Percentiles rank a stretch among this genome's conserved stretches.
Evolutionary conservation across 2,113 vertebrate genomes (phyloP).

Genomic region (Podiceps cristatus): DNA sequence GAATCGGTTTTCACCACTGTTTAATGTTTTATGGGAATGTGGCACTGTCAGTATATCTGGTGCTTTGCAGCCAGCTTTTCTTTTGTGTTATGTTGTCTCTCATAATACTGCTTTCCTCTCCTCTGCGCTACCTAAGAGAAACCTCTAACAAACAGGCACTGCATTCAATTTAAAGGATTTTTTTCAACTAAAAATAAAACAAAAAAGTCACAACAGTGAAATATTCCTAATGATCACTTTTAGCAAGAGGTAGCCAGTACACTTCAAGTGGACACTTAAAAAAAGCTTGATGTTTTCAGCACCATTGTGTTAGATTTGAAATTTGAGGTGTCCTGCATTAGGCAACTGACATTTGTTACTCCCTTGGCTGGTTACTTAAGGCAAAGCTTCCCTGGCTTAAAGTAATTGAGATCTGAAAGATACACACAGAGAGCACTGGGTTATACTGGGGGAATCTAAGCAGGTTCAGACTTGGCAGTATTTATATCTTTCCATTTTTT

Average conservation of each 20-base stretch:
- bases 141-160: not conserved
- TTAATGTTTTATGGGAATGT: not conserved
- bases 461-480: not conserved
- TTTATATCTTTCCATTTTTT: not conserved
- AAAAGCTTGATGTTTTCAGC: not conserved
- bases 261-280: not conserved
- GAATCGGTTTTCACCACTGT: not conserved
- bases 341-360: not conserved
- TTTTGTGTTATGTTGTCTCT: not conserved
- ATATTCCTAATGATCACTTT: not conserved
- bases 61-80: not conserved
- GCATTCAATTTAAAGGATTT: not conserved
- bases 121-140: not conserved
- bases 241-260: not conserved
- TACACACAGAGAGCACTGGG: too few species aligned
- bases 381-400: not conserved
- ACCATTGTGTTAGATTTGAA: not conserved
- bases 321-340: not conserved
- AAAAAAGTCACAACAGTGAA: not conserved
- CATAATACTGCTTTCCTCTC: not conserved
- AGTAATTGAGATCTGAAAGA: not conserved
- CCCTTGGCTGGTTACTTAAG: not conserved
- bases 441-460: not conserved
- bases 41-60: not conserved
- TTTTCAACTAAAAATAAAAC: not conserved